Base-by-base conservation (phyloP, 2,797 vertebrate genomes). In the Trachurus trachurus region DNA sequence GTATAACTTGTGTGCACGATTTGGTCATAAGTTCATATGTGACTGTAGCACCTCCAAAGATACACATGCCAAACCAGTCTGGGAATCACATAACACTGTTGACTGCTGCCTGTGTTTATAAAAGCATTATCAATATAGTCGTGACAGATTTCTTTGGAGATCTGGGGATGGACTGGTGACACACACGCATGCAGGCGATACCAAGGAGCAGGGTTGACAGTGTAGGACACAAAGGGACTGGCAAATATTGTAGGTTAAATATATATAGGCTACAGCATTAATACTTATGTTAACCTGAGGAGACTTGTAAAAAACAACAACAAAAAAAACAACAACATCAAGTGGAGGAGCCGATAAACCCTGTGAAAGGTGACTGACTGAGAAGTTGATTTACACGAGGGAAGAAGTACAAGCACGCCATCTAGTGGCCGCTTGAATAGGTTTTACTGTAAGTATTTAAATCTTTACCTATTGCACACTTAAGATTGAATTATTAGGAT, bases 41-140 rank as follows among this genome's bases (percentile, higher is more conserved):
- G 49, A 50, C 17, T 45, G 58, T 1, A 61, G 82, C 79, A 58
- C 83, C 83, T 90, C 78, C 78, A 88, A 81, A 93, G 83, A 89
- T 50, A 89, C 81, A 94, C 91, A 94, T 83, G 90, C 87, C 90
- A 87, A 93, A 94, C 94, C 92, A 89, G 92, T 93, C 85, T 44
- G 21, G 66, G 66, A 75, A 74, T 81, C 71, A 26, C 26, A 26
- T 60, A 62, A n/a, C 34, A 3, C 13, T 87, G 87, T 88, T 89
- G 77, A 88, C 82, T 71, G 15, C 69, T 68, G 59, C 84, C 83
- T 83, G 73, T 80, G 53, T 80, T 79, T 66, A 78, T 76, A 58
- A 22, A 64, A 62, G 50, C 44, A 13, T n/a, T 22, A 29, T 50
- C 19, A 2, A 57, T 67, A 59, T 59, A 54, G 17, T 39, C 21